Conservation (phyloP, 2,113 vertebrate genomes). For the Candoia aspera region DNA sequence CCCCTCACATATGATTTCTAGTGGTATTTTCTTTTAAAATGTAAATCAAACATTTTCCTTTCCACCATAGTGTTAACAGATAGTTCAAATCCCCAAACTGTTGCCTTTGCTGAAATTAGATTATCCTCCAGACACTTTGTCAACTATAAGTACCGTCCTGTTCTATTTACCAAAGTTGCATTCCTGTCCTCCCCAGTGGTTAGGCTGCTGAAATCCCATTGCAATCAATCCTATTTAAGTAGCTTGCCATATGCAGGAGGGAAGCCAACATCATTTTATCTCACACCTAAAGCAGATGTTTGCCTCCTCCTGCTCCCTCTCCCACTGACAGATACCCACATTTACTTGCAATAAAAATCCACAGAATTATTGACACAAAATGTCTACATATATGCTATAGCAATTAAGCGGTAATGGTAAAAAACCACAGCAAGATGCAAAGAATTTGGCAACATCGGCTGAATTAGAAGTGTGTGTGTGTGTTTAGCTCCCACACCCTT, state of each 20-base stretch:
- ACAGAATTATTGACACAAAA: background rate
- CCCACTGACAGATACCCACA: background rate
- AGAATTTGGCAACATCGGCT: background rate
- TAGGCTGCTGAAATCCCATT: background rate
- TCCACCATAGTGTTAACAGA: background rate
- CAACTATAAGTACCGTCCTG: background rate
- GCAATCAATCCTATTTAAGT: background rate
- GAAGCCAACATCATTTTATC: background rate
- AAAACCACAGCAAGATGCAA: background rate
- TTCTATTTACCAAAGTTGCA: background rate
- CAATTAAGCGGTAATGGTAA: background rate
- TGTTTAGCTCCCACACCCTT: slow-evolving; percentile 35
- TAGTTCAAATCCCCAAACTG: background rate
- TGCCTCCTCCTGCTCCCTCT: background rate
- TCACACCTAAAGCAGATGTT: background rate
- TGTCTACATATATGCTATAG: background rate
- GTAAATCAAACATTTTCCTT: background rate
- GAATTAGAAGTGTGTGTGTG: slow-evolving; percentile 1
- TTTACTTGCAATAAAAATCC: background rate
- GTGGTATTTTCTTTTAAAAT: background rate
- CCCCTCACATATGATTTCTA: background rate
- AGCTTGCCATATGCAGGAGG: background rate
- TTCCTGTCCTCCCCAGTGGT: background rate
- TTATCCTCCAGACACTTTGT: background rate
- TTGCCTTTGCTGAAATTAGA: background rate